These are phyloP conservation scores for Heliconius erato DNA, from an alignment of 2,888 invertebrate species.

Conservation along the genomic window DNA sequence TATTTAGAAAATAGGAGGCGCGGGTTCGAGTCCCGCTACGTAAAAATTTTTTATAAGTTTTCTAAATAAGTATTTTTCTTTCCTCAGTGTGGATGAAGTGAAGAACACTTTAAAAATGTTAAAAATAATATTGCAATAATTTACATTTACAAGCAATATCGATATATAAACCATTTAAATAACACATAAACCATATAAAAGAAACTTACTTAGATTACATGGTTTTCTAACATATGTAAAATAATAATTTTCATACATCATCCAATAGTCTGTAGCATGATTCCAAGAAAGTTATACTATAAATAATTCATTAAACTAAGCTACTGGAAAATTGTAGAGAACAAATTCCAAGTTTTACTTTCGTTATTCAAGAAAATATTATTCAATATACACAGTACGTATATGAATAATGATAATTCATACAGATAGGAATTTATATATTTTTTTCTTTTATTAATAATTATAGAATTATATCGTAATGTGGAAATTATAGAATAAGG, in stretches of 20 bases:
- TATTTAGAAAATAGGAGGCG: too few species aligned
- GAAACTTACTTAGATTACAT: too few species aligned
- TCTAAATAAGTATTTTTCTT: too few species aligned
- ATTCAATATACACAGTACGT: neutral
- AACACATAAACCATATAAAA: too few species aligned
- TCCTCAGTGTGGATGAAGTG: too few species aligned
- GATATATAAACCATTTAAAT: too few species aligned
- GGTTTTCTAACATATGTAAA: conserved; percentile 13
- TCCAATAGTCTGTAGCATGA: conserved; percentile 19
- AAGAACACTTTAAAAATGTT: too few species aligned
- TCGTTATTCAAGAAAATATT: conserved; percentile 23
- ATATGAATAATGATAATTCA: neutral
- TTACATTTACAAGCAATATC: too few species aligned
- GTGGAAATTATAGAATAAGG: neutral
- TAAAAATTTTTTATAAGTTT: too few species aligned
- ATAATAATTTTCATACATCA: conserved; percentile 34
- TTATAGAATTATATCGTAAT: neutral
- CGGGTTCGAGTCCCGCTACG: too few species aligned
- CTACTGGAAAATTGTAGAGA: conserved; percentile 9
- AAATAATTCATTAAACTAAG: conserved; percentile 43
- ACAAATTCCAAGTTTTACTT: conserved; percentile 42
- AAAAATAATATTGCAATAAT: too few species aligned
- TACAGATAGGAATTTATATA: neutral
- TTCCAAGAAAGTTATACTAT: conserved; percentile 41
- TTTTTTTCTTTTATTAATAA: neutral